Percentiles rank a stretch among this genome's conserved stretches.
phyloP scores from a whole-genome alignment of 2,797 vertebrate genomes.

The Gymnoscopelus braueri region DNA sequence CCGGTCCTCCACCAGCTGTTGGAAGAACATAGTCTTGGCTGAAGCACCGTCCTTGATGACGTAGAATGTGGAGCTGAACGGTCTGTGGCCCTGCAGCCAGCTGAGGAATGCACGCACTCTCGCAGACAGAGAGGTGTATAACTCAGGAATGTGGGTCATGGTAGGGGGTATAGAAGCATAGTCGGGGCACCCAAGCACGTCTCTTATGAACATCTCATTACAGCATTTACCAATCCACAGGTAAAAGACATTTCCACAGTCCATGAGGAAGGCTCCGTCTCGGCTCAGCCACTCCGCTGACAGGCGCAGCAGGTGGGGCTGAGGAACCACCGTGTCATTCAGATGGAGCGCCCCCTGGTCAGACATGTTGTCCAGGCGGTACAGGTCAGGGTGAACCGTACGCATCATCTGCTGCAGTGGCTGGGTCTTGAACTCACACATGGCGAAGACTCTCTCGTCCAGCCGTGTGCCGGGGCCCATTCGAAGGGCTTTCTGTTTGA shows the following conservation, averaged over 20 bases:
- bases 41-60: slow-evolving; percentile 92
- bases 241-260: slow-evolving; percentile 91
- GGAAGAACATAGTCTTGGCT: slow-evolving; percentile 88
- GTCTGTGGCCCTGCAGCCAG: slow-evolving; percentile 91
- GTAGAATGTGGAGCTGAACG: slow-evolving; percentile 86
- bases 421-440: slow-evolving; percentile 98
- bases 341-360: slow-evolving; percentile 94
- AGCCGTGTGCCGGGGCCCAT: slow-evolving; percentile 92
- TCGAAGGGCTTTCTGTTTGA: slow-evolving; percentile 97
- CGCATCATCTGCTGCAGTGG: slow-evolving; percentile 92
- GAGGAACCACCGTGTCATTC: slow-evolving; percentile 90
- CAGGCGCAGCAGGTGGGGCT: slow-evolving; percentile 91
- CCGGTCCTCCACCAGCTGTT: slow-evolving; percentile 93
- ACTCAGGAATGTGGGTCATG: slow-evolving; percentile 91
- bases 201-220: slow-evolving; percentile 87
- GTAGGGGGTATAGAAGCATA: slow-evolving; percentile 89
- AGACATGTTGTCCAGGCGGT: slow-evolving; percentile 91
- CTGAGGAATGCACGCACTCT: slow-evolving; percentile 88
- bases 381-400: slow-evolving; percentile 93
- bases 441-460: slow-evolving; percentile 94
- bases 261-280: slow-evolving; percentile 96
- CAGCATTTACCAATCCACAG: slow-evolving; percentile 94
- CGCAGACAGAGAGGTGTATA: slow-evolving; percentile 88
- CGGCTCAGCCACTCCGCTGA: slow-evolving; percentile 90
- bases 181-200: slow-evolving; percentile 90